phyloP scores from a whole-genome alignment of 1,140 invertebrate genomes.

The Gryllus bimaculatus region DNA sequence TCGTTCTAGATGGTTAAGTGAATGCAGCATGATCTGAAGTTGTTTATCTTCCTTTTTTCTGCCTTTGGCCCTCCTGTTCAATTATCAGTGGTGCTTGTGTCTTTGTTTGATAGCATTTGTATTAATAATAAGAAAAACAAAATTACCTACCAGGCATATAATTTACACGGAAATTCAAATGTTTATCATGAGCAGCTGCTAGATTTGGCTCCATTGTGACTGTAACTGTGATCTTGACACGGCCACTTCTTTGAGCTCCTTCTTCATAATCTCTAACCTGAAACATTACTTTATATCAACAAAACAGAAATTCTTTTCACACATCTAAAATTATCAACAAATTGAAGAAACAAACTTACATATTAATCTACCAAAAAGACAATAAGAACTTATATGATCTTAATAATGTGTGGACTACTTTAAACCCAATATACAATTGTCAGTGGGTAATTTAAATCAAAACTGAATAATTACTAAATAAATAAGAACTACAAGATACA shows the following conservation, averaged over 20 bases:
- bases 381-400: too few relatives aligned
- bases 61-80: too few relatives aligned
- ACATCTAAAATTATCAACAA: not conserved
- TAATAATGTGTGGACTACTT: too few relatives aligned
- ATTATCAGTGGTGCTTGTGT: too few relatives aligned
- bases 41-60: too few relatives aligned
- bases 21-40: too few relatives aligned
- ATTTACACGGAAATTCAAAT: not conserved
- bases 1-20: too few relatives aligned
- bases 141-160: constrained; percentile 10
- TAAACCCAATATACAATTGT: too few relatives aligned
- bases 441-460: not conserved
- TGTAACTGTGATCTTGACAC: constrained; percentile 44
- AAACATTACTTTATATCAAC: constrained; percentile 19
- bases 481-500: not conserved
- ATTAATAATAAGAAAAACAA: not conserved
- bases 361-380: too few relatives aligned
- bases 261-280: constrained; percentile 33
- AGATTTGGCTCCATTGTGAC: constrained; percentile 41
- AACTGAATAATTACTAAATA: not conserved
- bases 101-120: too few relatives aligned
- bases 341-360: not conserved
- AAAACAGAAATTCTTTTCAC: constrained; percentile 22
- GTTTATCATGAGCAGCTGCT: constrained; percentile 21
- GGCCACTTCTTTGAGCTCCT: constrained; percentile 36